Evolutionary conservation across 2,888 invertebrate genomes (phyloP).

Genomic region (Pilophorus perplexus): DNA sequence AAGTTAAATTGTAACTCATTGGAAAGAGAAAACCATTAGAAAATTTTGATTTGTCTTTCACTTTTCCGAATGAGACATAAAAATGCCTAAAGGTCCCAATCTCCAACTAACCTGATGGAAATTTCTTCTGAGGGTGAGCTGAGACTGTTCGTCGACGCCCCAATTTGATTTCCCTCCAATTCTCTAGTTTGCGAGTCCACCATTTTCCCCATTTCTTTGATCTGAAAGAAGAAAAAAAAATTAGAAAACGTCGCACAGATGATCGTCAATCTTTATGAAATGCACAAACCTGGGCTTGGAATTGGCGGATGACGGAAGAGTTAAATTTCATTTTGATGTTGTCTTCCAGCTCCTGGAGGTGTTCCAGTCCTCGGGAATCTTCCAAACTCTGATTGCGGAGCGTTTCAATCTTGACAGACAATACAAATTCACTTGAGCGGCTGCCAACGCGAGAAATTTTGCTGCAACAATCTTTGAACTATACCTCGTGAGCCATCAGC

Average conservation of each 20-base stretch:
- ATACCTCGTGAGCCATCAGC: slow-evolving; percentile 56
- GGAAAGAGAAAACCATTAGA: too few species aligned
- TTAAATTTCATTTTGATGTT: slow-evolving; percentile 50
- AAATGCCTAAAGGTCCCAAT: too few species aligned
- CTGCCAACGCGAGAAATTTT: neutral
- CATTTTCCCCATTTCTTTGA: slow-evolving; percentile 65
- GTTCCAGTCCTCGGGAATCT: slow-evolving; percentile 36
- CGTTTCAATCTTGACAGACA: slow-evolving; percentile 44
- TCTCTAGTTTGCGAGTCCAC: slow-evolving; percentile 70
- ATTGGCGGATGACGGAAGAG: slow-evolving; percentile 52
- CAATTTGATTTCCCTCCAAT: slow-evolving; percentile 71
- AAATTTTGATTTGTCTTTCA: too few species aligned
- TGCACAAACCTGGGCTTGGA: slow-evolving; percentile 53
- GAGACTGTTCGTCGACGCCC: slow-evolving; percentile 65
- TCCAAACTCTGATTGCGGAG: slow-evolving; percentile 43
- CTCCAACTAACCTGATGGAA: slow-evolving; percentile 55
- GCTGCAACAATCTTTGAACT: neutral
- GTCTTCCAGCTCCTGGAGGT: slow-evolving; percentile 46
- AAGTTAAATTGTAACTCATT: neutral
- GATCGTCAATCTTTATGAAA: neutral
- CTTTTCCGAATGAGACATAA: too few species aligned
- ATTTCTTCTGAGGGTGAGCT: slow-evolving; percentile 82
- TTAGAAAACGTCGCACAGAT: neutral
- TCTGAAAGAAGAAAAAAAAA: slow-evolving; percentile 51
- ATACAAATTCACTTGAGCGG: too few species aligned